Evolutionary conservation across 2,113 vertebrate species (phyloP), one percentile per base, ranked within the genome.

Genomic region (Scalopus aquaticus): DNA sequence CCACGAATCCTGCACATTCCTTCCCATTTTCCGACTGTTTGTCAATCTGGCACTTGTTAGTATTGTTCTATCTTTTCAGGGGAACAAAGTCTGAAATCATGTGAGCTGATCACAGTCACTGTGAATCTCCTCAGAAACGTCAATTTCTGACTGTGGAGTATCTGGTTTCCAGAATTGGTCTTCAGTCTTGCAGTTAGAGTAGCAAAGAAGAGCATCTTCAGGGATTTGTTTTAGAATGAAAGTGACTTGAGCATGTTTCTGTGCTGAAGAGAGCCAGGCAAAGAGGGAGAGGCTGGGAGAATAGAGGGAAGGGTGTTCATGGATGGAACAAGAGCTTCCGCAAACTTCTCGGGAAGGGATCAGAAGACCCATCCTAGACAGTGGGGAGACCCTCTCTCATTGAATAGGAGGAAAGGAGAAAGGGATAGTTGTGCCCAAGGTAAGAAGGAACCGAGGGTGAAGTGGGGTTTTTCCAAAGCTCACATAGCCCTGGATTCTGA

Each of bases 191-290:
- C 6, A 65, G 70, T 24, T 91, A 15, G 76, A 82, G 44, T 79
- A 22, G 51, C 46, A 44, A 84, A 79, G 67, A 83, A 54, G 30
- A 89, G 6, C 6, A 74, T 70, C 70, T 62, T 93, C 3, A 22
- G 62, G 64, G 85, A 51, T 82, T 95, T 78, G 46, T 62, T 28
- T 70, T 83, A 83, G 39, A 11, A 17, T 49, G 19, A 19, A 83
- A 89, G 60, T 72, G 39, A 86, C 17, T 28, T 30, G 20, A 90
- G 5, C 26, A 22, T 62, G 39, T 90, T 46, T 94, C 10, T 24
- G 37, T 10, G 8, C 32, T 64, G 26, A 86, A 73, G 22, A 64
- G 26, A 3, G 17, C 51, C 60, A 82, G 24, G 13, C 37, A 70
- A 91, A 37, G 51, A 91, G 49, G 49, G 1, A 69, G 5, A 76